Conservation (phyloP, 2,888 invertebrate species). For the Drosophila sordidapex region DNA sequence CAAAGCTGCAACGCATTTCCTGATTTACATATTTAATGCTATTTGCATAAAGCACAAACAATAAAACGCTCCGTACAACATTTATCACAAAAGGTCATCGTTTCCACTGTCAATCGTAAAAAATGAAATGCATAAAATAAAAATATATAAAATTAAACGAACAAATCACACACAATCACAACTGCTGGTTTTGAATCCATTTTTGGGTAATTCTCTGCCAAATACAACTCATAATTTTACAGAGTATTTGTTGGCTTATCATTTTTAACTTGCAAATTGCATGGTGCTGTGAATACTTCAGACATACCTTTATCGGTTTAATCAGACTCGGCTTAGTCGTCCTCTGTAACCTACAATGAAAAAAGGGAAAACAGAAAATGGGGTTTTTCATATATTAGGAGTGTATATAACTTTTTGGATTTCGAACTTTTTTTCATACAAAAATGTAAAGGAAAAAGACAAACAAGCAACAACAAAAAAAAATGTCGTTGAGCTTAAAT, state of each 20-base stretch:
- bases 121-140: neutral
- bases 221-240: too few species aligned
- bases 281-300: neutral
- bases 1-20: constrained; percentile 47
- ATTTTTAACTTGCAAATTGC: neutral
- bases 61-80: constrained; percentile 6
- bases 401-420: constrained; percentile 61
- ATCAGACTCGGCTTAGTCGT: constrained; percentile 52
- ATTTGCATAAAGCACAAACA: constrained; percentile 63
- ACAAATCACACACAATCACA: neutral
- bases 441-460: neutral
- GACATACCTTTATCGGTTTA: constrained; percentile 73
- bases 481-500: constrained; percentile 48
- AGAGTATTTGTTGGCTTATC: constrained; percentile 16
- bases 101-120: neutral
- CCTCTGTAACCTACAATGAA: constrained; percentile 23
- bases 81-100: neutral
- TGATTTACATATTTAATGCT: constrained; percentile 74
- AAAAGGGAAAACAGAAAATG: constrained; percentile 48
- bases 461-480: constrained; percentile 17
- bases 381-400: constrained; percentile 68
- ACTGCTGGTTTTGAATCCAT: neutral
- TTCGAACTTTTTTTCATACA: constrained; percentile 14
- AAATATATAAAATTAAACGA: neutral
- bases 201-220: neutral